These are phyloP conservation scores for Caerostris darwini DNA, from an alignment of 1,140 invertebrate genomes.

Conservation along the genomic window DNA sequence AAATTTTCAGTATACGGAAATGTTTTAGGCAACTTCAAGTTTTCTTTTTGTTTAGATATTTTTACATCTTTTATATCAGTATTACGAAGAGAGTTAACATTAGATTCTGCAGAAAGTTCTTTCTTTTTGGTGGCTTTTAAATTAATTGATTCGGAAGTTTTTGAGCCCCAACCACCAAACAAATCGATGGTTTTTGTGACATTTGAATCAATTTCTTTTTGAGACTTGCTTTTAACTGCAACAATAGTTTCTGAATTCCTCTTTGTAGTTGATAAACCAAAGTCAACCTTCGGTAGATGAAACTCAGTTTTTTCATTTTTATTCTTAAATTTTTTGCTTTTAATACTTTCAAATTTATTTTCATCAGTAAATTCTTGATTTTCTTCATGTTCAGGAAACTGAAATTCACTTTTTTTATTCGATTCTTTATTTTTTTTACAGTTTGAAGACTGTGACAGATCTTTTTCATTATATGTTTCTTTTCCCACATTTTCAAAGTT, in stretches of 20 bases:
- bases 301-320: not conserved
- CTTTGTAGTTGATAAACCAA: not conserved
- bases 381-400: not conserved
- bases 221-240: not conserved
- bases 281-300: not conserved
- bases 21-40: not conserved
- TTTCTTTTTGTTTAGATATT: not conserved
- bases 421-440: not conserved
- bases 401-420: not conserved
- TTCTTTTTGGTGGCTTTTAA: not conserved
- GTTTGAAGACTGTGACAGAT: not conserved
- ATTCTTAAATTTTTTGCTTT: not conserved
- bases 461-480: not conserved
- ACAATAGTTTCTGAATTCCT: not conserved
- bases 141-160: not conserved
- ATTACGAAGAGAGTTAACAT: not conserved
- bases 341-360: not conserved
- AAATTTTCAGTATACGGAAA: not conserved
- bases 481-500: not conserved
- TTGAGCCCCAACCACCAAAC: constrained; percentile 59
- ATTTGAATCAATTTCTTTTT: not conserved
- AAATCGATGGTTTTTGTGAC: constrained; percentile 28
- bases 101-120: not conserved
- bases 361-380: not conserved
- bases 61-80: not conserved